These are phyloP conservation scores for Ernsta delagoae DNA, from an alignment of 2,888 invertebrate species.

Conservation along the genomic window DNA sequence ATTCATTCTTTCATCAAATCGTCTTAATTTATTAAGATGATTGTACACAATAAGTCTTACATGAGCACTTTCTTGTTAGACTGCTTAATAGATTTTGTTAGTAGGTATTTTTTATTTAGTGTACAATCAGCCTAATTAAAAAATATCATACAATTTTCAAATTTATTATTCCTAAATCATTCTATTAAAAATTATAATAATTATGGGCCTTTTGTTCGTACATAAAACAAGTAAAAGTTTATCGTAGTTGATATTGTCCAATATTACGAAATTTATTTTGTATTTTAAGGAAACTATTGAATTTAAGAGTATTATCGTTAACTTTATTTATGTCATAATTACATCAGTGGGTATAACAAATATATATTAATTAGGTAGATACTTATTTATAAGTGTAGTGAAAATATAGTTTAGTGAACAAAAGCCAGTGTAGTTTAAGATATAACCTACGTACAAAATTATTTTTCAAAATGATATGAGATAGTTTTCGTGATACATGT, in stretches of 20 bases:
- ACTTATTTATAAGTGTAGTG: conserved; percentile 4
- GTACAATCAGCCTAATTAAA: background rate
- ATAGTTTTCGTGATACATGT: conserved; percentile 72
- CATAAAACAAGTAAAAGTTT: background rate
- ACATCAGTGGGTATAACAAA: background rate
- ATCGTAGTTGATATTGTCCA: background rate
- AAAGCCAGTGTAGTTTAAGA: conserved; percentile 12
- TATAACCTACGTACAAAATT: conserved; percentile 25
- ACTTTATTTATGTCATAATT: background rate
- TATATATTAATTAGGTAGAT: too few species aligned
- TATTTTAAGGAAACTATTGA: too few species aligned
- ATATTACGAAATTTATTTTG: background rate
- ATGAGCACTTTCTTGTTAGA: too few species aligned
- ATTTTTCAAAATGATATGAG: conserved; percentile 67
- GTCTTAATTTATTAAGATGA: too few species aligned
- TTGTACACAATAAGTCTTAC: too few species aligned
- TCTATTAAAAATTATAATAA: too few species aligned
- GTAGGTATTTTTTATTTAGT: too few species aligned
- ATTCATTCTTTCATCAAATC: background rate
- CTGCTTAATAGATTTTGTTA: too few species aligned
- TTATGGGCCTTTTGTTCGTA: background rate
- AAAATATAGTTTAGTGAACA: conserved; percentile 32
- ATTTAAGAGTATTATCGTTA: too few species aligned
- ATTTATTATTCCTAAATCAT: too few species aligned
- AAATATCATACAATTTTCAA: too few species aligned